phyloP scores from a whole-genome alignment of 2,797 vertebrate species.

The Enteromius anoplus region DNA sequence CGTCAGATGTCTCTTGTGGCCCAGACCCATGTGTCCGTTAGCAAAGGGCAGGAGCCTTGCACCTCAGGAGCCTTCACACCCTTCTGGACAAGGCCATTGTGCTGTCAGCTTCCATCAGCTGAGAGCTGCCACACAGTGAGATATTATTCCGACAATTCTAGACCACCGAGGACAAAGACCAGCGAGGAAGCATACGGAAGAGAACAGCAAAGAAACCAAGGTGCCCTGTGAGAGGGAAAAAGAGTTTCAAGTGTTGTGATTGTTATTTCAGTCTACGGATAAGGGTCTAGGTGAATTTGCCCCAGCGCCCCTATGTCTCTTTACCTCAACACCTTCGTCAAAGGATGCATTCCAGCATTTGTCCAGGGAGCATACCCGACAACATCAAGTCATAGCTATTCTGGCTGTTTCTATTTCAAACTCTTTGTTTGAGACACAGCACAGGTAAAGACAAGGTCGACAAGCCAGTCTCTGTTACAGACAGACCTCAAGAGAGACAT shows the following conservation, averaged over 20 bases:
- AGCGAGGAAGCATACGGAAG: constrained; percentile 12
- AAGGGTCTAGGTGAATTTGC: constrained; percentile 3
- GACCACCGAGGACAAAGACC: constrained; percentile 50
- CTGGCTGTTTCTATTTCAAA: constrained; percentile 52
- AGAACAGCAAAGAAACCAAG: constrained; percentile 22
- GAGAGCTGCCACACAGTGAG: constrained; percentile 62
- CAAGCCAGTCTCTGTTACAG: constrained; percentile 8
- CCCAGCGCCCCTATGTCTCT: not conserved
- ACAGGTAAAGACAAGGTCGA: constrained; percentile 60
- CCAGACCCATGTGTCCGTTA: not conserved
- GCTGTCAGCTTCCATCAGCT: constrained; percentile 70
- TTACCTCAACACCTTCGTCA: constrained; percentile 20
- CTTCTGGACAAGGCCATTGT: constrained; percentile 65
- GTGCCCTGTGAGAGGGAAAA: constrained; percentile 21
- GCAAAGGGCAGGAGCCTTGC: constrained; percentile 17
- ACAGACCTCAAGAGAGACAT: constrained; percentile 23
- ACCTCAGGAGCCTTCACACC: constrained; percentile 49
- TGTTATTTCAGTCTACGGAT: constrained; percentile 9
- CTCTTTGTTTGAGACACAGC: constrained; percentile 42
- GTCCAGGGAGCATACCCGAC: not conserved
- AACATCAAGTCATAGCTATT: constrained; percentile 23
- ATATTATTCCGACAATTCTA: constrained; percentile 67
- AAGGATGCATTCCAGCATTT: not conserved
- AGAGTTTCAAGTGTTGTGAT: not conserved
- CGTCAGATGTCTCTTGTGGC: constrained; percentile 11